Evolutionary conservation across 2,888 invertebrate species (phyloP), one percentile per base, ranked within the genome.

Genomic region (Phyllotreta striolata): DNA sequence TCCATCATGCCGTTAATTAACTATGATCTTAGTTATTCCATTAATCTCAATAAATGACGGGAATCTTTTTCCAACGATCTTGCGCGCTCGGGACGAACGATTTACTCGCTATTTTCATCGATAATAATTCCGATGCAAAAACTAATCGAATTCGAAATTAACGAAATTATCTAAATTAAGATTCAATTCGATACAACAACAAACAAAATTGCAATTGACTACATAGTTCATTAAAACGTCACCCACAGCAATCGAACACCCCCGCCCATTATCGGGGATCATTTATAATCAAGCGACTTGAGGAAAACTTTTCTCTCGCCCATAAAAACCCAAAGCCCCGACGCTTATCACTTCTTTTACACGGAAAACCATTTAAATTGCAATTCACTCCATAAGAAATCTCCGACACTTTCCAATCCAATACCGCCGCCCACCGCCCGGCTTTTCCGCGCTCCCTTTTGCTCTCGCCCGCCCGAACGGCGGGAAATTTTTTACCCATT

Each of bases 391-490:
- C 24, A 24, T 49, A 49, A 49, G 49, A 49, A 49, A 49, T 49
- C 49, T 49, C 24, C 49, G 49, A 49, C 49, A 49, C 49, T 49
- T 49, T 49, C 49, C 49, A 49, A 49, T 49, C 49, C 49, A 49
- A 49, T 49, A 49, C 34, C n/a, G 4, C 58, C 52, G 51, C 40
- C 35, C 13, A 43, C 12, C 43, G 35, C 41, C 41, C 38, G 38
- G 24, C 38, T 24, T 68, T 66, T n/a, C n/a, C n/a, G n/a, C n/a
- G n/a, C n/a, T n/a, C n/a, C n/a, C n/a, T n/a, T n/a, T n/a, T n/a
- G n/a, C n/a, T n/a, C n/a, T n/a, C n/a, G n/a, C 67, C 67, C 56
- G 55, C 47, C 55, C 66, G 63, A 61, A 63, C 44, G 62, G 47
- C 14, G 47, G 12, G 14, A 13, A 13, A 10, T 2, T 44, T 44